Evolutionary conservation across 2,888 invertebrate species (phyloP).

Genomic region (Phyllotreta cruciferae): DNA sequence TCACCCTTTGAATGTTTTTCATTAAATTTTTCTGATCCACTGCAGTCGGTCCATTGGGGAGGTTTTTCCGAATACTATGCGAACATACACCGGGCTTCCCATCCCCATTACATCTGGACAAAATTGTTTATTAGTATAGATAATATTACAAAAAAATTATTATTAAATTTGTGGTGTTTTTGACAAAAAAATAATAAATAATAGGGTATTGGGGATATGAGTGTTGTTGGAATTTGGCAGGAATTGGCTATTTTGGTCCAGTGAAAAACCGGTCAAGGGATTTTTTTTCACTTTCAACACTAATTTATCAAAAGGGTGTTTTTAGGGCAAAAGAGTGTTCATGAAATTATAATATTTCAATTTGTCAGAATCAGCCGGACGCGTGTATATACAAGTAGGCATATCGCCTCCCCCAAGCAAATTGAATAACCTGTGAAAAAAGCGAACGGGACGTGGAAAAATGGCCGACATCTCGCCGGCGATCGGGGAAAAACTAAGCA

Average conservation of each 20-base stretch:
- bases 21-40: slow-evolving; percentile 25
- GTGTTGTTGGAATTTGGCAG: too few species aligned
- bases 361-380: slow-evolving; percentile 43
- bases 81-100: neutral
- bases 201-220: too few species aligned
- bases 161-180: too few species aligned
- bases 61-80: slow-evolving; percentile 11
- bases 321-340: slow-evolving; percentile 26
- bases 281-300: slow-evolving; percentile 7
- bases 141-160: too few species aligned
- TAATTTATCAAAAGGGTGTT: slow-evolving; percentile 25
- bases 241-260: neutral
- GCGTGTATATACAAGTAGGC: slow-evolving; percentile 29
- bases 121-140: too few species aligned
- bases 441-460: slow-evolving; percentile 36
- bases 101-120: too few species aligned
- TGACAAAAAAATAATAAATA: too few species aligned
- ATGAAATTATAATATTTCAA: slow-evolving; percentile 43
- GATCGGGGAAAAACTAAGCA: slow-evolving; percentile 37
- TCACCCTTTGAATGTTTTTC: slow-evolving; percentile 25
- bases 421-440: slow-evolving; percentile 41
- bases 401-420: slow-evolving; percentile 28
- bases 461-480: slow-evolving; percentile 26
- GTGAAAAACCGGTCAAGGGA: neutral
- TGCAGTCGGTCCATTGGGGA: slow-evolving; percentile 16